Evolutionary conservation across 2,888 invertebrate genomes (phyloP), one percentile per base, ranked within the genome.

Genomic region (Dasypolia templi): DNA sequence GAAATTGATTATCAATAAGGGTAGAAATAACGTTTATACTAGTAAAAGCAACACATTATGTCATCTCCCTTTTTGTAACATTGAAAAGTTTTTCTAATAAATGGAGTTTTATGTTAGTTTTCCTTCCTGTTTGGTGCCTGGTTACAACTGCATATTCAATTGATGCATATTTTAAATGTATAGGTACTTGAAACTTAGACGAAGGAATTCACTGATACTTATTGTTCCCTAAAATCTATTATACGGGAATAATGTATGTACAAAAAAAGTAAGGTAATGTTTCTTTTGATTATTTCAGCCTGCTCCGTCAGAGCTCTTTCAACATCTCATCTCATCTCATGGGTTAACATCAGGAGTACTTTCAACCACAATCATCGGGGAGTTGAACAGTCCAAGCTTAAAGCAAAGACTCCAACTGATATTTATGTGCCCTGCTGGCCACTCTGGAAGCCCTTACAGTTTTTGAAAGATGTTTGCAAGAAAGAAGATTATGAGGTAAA

Each of bases 271-370:
- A n/a, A 49, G 32, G 5, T 49, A 35, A 71, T 46, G 3, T 55
- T 51, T 42, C 76, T 83, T 70, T 86, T 86, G 7, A 58, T 55
- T 0, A 26, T 91, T 90, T 14, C 89, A 96, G 96, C 96, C 32
- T 91, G 95, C 3, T 93, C 95, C 0, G 94, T 96, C 1, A 86
- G 96, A 72, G 95, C 96, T 81, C 91, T 95, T 29, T n/a, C n/a
- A n/a, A n/a, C n/a, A n/a, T n/a, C n/a, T n/a, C n/a, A n/a, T n/a
- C n/a, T n/a, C n/a, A n/a, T n/a, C n/a, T n/a, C n/a, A n/a, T 96
- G 96, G 96, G 96, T 96, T 12, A 95, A 96, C 80, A 96, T 96
- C 49, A 86, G 96, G 9, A 95, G 95, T 82, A 96, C 96, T 11
- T 96, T 95, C 75, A 94, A 96, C 80, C 94, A 96, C 81, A 95